Evolutionary conservation across 2,113 vertebrate species (phyloP).

Genomic region (Mungos mungo): DNA sequence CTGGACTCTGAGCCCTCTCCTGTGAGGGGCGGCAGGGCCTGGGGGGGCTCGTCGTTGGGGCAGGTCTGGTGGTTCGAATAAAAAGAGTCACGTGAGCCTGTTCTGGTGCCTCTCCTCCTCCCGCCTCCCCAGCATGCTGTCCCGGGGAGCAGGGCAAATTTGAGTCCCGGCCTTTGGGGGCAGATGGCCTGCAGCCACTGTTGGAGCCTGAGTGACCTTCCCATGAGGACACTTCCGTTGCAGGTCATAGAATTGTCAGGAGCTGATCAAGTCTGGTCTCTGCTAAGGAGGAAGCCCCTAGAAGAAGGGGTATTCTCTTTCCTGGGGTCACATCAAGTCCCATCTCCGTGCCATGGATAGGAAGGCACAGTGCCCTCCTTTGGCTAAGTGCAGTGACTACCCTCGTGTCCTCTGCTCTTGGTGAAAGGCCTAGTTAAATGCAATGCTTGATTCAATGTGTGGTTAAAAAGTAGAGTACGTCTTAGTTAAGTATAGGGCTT

Average conservation of each 20-base stretch:
- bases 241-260: neutral
- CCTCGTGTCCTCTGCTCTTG: neutral
- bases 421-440: neutral
- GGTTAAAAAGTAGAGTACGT: neutral
- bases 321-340: neutral
- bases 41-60: neutral
- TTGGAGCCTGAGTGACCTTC: neutral
- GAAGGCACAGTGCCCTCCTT: neutral
- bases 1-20: neutral
- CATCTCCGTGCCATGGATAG: too few species aligned
- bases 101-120: neutral
- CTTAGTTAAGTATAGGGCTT: neutral
- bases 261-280: too few species aligned
- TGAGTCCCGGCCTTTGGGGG: neutral
- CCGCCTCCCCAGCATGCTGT: fast-evolving
- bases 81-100: neutral
- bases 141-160: neutral
- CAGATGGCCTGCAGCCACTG: neutral
- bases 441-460: fast-evolving
- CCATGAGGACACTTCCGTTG: neutral
- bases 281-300: neutral
- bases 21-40: neutral
- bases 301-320: neutral
- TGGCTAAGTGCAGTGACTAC: neutral
- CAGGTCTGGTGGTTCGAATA: conserved; percentile 36